These are phyloP conservation scores for Drosophila prostipennis DNA, from an alignment of 2,888 invertebrate genomes.

Conservation along the genomic window DNA sequence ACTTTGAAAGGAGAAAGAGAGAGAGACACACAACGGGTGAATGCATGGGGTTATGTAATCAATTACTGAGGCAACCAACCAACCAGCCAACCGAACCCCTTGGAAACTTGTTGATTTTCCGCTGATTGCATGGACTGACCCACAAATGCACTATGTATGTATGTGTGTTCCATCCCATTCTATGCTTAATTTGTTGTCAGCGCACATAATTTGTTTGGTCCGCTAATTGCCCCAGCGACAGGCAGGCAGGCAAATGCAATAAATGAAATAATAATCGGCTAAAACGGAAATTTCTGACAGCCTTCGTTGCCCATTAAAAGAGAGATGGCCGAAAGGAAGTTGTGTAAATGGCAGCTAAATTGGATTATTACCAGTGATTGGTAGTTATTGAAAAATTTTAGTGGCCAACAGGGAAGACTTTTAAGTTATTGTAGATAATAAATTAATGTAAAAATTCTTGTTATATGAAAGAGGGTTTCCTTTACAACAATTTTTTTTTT, in stretches of 20 bases:
- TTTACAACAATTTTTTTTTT: too few species aligned
- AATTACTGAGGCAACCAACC: conserved; percentile 13
- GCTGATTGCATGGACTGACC: conserved; percentile 37
- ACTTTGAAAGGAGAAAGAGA: conserved; percentile 84
- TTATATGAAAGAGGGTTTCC: too few species aligned
- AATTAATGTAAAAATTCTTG: too few species aligned
- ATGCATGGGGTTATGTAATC: conserved; percentile 17
- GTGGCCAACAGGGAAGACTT: too few species aligned
- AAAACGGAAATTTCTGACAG: conserved; percentile 51
- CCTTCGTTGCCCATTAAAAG: conserved; percentile 7
- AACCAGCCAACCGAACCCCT: conserved; percentile 1
- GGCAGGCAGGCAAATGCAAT: conserved; percentile 54
- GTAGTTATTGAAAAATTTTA: background rate
- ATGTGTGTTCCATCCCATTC: background rate
- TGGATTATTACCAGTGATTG: background rate
- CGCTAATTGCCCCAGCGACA: conserved; percentile 58
- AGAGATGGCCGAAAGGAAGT: background rate
- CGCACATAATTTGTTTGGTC: conserved; percentile 59
- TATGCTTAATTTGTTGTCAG: conserved; percentile 17
- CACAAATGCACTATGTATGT: conserved; percentile 32
- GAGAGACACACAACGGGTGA: conserved; percentile 1
- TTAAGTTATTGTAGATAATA: too few species aligned
- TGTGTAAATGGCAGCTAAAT: conserved; percentile 6
- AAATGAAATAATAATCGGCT: conserved; percentile 64
- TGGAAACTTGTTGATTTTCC: conserved; percentile 49